Evolutionary conservation across 2,797 vertebrate genomes (phyloP), one percentile per base, ranked within the genome.

Genomic region (Phoxinus dragarum): DNA sequence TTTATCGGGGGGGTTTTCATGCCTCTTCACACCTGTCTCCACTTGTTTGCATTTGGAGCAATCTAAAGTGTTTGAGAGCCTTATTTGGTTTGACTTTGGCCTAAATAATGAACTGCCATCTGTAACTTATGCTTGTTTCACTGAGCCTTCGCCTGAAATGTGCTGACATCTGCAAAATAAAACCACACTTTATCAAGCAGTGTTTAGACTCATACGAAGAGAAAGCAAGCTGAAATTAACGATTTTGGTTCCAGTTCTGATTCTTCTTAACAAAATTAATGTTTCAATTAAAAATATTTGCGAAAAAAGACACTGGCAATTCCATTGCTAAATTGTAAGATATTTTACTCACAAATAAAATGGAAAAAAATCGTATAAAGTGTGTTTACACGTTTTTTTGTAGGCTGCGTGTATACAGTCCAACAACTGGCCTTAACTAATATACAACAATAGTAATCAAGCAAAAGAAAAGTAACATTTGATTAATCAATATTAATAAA

Each of bases 21-120:
- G 56, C 68, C 23, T 81, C 72, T 77, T 73, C 66, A 74, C 76
- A 85, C 83, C 79, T 88, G 83, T 76, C 78, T 82, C 56, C 31
- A 82, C 44, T 78, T 82, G 54, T 82, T 72, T 76, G 80, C 67
- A 73, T 76, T 59, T 82, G 40, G 31, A 86, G 56, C 44, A 74
- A 59, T 69, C 38, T 23, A 11, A 42, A 75, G 72, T 67, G 47
- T 68, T 47, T 16, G n/a, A 36, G 11, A 75, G 52, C 34, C n/a
- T 81, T 68, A 84, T 77, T 68, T 56, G n/a, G 61, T 52, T 52
- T 67, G 21, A 38, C 44, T 66, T 75, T 67, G 42, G 72, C 59
- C 42, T 83, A 49, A 47, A 52, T 75, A 75, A 66, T 17, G 10
- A 52, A 52, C 31, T 66, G 31, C 77, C 10, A 11, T 66, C 40